Evolutionary conservation across 2,113 vertebrate species (phyloP).

Genomic region (Tamias sibiricus): DNA sequence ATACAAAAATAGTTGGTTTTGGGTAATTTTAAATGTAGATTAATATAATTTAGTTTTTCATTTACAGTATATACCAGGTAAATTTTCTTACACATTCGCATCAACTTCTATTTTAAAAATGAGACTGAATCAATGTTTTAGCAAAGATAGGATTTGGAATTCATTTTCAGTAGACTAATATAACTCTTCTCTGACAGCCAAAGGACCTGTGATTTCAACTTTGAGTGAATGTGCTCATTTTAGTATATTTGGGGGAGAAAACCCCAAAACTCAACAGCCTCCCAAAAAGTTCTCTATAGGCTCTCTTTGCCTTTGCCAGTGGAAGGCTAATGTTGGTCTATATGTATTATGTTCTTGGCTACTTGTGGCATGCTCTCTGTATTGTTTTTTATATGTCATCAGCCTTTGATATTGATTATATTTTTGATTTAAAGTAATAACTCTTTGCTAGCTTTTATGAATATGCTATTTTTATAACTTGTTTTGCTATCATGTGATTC

Average conservation of each 20-base stretch:
- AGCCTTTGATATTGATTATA: slow-evolving; percentile 74
- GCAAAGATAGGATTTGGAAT: not conserved
- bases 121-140: slow-evolving; percentile 32
- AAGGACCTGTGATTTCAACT: not conserved
- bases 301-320: slow-evolving; percentile 48
- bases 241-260: not conserved
- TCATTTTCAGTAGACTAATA: slow-evolving; percentile 51
- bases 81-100: slow-evolving; percentile 31
- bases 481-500: slow-evolving; percentile 86
- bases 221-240: not conserved
- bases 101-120: not conserved
- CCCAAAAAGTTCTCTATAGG: slow-evolving; percentile 71
- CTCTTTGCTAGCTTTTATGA: slow-evolving; percentile 80
- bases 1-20: not conserved
- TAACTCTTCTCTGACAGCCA: slow-evolving; percentile 44
- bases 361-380: slow-evolving; percentile 68
- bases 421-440: slow-evolving; percentile 76
- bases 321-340: slow-evolving; percentile 56
- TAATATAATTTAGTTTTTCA: slow-evolving; percentile 29
- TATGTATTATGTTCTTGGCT: slow-evolving; percentile 63
- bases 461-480: slow-evolving; percentile 82
- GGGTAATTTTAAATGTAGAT: not conserved
- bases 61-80: not conserved
- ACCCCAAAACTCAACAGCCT: slow-evolving; percentile 62
- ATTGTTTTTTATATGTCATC: slow-evolving; percentile 69